Base-by-base conservation (phyloP, 2,888 invertebrate genomes). In the Hirtodrosophila duncani region DNA sequence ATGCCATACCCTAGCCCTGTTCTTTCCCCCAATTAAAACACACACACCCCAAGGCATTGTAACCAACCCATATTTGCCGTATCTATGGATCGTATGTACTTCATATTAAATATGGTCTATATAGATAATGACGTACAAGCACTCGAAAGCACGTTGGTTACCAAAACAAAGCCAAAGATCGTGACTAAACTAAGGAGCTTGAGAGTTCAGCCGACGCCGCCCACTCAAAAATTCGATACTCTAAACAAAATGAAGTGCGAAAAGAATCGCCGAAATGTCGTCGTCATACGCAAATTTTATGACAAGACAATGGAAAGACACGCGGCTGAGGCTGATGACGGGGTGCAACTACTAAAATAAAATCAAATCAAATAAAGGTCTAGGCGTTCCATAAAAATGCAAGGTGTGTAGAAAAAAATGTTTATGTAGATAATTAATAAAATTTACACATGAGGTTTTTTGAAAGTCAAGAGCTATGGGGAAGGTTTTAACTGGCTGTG, bases 351-450 rank as follows among this genome's bases (percentile, higher is more conserved):
- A 48, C 43, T 16, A 31, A 34, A 18, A 34, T 60, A 77, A 62
- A 72, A 61, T 57, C 45, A 63, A 70, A 82, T 60, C 57, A 81
- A 69, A 74, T 63, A 68, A 63, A 64, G 53, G 64, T 72, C 57
- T 68, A 30, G 62, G 43, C 42, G 31, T 24, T 45, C 21, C 65
- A 67, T 75, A 80, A 80, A 79, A 64, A 67, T 75, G 75, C 75
- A 75, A 75, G 80, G 75, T 75, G 80, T 75, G 75, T 77, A 59
- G 59, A 68, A 56, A 50, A 42, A 53, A 56, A 43, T 58, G 56
- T 64, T 61, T 66, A 78, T 67, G 58, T 67, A 64, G 67, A 69
- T 63, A 81, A 67, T 81, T 78, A 69, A 81, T 81, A 77, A 75
- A 66, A 63, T 68, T 53, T 63, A 72, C 72, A 68, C 77, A 77